Evolutionary conservation across 2,113 vertebrate species (phyloP), one percentile per base, ranked within the genome.

Genomic region (Laticauda colubrina): DNA sequence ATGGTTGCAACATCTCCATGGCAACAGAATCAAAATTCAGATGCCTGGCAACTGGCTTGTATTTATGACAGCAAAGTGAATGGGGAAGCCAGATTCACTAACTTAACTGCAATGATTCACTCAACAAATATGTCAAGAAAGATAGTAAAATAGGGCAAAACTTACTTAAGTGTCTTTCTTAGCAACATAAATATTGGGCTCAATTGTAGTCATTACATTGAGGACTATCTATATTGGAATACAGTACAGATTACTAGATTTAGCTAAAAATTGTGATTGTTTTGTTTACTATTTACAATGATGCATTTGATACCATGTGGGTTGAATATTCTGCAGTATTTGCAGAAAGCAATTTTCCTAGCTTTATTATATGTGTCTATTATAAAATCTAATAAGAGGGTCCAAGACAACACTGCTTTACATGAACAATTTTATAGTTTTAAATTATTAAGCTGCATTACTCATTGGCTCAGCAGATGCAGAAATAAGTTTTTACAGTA

Each of bases 391-490:
- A 54, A 20, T 64, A 14, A 86, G 29, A 64, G 6, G 18, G 23
- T 39, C 4, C 59, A 43, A 43, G 23, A 39, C 6, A 10, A 18
- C 24, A 92, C 23, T 15, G 23, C 9, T 57, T 43, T 48, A 93
- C n/a, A 69, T 39, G 64, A 20, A 94, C 51, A 89, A 81, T 91
- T 9, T 56, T 89, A 29, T 48, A 0, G 0, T 88, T 34, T 10
- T 91, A 26, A 90, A 94, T 89, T 90, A 95, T 91, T 61, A 93
- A 95, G 91, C 90, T 93, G 91, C 89, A 95, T 92, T 94, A 92
- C 92, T 94, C 95, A 91, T 94, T 92, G 89, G 90, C 90, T 43
- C 69, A 0, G 4, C 34, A 18, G 69, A 87, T 89, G 51, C 85
- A 91, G 91, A 21, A 57, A 93, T 93, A 91, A 94, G 91, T 96